Evolutionary conservation across 2,888 invertebrate genomes (phyloP).

Genomic region (Tiliacea aurago): DNA sequence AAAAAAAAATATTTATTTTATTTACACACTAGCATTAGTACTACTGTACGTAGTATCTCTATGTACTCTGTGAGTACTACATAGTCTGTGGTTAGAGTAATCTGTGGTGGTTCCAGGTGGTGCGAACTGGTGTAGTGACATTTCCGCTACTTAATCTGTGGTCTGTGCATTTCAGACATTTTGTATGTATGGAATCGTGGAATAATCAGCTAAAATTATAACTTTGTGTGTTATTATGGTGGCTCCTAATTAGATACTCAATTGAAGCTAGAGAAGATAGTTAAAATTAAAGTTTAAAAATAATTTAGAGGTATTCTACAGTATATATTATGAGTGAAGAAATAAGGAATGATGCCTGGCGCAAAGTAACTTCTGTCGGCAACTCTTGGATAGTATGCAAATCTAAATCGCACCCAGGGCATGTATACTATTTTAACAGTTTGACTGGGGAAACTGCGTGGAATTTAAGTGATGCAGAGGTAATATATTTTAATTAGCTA

Average conservation of each 20-base stretch:
- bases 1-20: too few species aligned
- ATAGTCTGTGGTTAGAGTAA: too few species aligned
- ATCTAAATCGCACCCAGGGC: constrained; percentile 78
- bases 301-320: not conserved
- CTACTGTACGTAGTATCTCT: too few species aligned
- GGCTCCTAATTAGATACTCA: not conserved
- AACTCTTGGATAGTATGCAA: constrained; percentile 79
- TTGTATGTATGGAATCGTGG: not conserved
- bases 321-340: constrained; percentile 49
- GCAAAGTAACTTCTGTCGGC: constrained; percentile 67
- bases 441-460: constrained; percentile 80
- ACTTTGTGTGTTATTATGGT: not conserved
- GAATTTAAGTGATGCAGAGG: constrained; percentile 81
- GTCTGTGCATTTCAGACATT: not conserved
- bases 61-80: too few species aligned
- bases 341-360: constrained; percentile 27
- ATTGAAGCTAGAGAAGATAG: not conserved
- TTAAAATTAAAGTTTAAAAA: not conserved
- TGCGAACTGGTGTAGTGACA: too few species aligned
- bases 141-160: too few species aligned
- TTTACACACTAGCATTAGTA: too few species aligned
- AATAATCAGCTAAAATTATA: not conserved
- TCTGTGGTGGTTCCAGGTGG: too few species aligned
- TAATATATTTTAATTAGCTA: constrained; percentile 49
- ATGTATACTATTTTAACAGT: constrained; percentile 82